Percentiles rank a stretch among this genome's conserved stretches.
phyloP scores from a whole-genome alignment of 1,140 invertebrate species.

The Manduca sexta region DNA sequence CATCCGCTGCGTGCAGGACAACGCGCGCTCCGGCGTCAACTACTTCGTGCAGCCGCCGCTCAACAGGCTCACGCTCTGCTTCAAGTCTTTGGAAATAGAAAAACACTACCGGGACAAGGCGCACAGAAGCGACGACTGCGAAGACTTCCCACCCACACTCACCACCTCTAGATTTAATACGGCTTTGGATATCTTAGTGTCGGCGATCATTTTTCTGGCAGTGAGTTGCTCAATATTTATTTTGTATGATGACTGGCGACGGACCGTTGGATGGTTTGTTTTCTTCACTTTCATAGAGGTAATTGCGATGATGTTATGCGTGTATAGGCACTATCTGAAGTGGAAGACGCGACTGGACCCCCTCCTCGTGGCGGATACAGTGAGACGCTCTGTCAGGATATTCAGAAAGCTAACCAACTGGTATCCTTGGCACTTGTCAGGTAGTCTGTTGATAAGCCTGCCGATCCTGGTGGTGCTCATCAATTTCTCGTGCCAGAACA shows the following conservation, averaged over 20 bases:
- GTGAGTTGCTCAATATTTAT: slow-evolving; percentile 80
- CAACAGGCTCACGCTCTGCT: slow-evolving; percentile 87
- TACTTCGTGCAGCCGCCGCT: slow-evolving; percentile 94
- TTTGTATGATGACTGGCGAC: slow-evolving; percentile 73
- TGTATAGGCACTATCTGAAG: slow-evolving; percentile 75
- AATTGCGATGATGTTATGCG: slow-evolving; percentile 78
- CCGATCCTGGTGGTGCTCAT: slow-evolving; percentile 88
- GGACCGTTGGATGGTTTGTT: slow-evolving; percentile 75
- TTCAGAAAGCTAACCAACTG: slow-evolving; percentile 78
- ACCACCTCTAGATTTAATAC: slow-evolving; percentile 92
- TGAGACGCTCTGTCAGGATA: slow-evolving; percentile 41
- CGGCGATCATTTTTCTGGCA: slow-evolving; percentile 81
- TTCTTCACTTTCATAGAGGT: slow-evolving; percentile 76
- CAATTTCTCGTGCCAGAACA: slow-evolving; percentile 79
- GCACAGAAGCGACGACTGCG: slow-evolving; percentile 80
- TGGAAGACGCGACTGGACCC: slow-evolving; percentile 57
- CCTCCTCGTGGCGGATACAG: slow-evolving; percentile 25
- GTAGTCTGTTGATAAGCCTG: slow-evolving; percentile 87
- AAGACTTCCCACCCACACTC: slow-evolving; percentile 83
- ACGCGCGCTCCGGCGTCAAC: slow-evolving; percentile 84
- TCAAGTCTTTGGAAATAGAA: slow-evolving; percentile 88
- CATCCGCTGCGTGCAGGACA: slow-evolving; percentile 87
- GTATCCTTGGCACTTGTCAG: slow-evolving; percentile 91
- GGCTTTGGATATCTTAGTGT: slow-evolving; percentile 89
- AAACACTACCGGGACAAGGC: slow-evolving; percentile 89